Percentiles rank a stretch among this genome's conserved stretches.
These are phyloP conservation scores for Carcharodon carcharias DNA, from an alignment of 2,797 vertebrate species.

Conservation along the genomic window DNA sequence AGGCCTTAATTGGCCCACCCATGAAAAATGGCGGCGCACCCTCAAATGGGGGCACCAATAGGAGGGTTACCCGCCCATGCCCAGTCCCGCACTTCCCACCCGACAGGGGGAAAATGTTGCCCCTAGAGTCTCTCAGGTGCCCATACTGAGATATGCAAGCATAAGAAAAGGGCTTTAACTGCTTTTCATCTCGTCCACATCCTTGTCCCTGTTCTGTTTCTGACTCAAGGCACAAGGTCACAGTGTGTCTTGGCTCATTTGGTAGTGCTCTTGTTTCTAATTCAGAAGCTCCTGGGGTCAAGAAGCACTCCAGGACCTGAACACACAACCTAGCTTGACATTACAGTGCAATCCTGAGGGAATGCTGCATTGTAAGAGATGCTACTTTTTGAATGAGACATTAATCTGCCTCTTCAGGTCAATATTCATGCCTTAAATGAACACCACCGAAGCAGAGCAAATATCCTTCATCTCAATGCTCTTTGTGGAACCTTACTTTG, in stretches of 20 bases:
- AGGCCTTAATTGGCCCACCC: too few species aligned
- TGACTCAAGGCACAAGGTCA: not conserved
- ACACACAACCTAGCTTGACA: not conserved
- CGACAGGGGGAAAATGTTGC: not conserved
- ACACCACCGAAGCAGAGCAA: not conserved
- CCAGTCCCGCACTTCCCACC: too few species aligned
- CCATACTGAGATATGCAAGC: not conserved
- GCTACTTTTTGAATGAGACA: not conserved
- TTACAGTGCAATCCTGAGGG: not conserved
- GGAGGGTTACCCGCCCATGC: too few species aligned
- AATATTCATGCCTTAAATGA: not conserved
- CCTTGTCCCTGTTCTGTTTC: not conserved
- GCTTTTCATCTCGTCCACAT: not conserved
- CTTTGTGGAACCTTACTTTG: not conserved
- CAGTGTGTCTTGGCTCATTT: not conserved
- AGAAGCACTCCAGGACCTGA: not conserved
- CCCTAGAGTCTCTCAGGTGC: not conserved
- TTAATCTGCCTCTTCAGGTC: not conserved
- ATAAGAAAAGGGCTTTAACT: not conserved
- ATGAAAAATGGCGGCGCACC: too few species aligned
- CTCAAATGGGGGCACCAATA: too few species aligned
- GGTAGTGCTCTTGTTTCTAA: not conserved
- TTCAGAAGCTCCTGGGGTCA: not conserved
- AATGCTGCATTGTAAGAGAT: not conserved
- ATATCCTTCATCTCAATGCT: not conserved